Evolutionary conservation across 2,113 vertebrate species (phyloP).

Genomic region (Misgurnus mizolepis): DNA sequence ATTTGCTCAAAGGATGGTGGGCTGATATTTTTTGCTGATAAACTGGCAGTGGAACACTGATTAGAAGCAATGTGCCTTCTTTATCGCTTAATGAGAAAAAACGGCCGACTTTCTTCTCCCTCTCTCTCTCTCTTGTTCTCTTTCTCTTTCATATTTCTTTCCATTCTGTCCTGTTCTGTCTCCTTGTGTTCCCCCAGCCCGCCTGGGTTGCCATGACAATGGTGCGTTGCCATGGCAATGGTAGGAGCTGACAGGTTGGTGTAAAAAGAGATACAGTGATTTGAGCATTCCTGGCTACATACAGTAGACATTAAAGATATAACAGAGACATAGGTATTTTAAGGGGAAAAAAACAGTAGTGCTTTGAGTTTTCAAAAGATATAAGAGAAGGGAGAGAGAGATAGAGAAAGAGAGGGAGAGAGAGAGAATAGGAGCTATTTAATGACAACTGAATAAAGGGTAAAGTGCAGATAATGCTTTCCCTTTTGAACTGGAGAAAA

Average conservation of each 20-base stretch:
- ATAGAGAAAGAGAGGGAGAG: background rate
- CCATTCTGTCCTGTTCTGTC: conserved; percentile 27
- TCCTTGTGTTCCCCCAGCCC: conserved; percentile 50
- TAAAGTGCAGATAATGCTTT: background rate
- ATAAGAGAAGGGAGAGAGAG: background rate
- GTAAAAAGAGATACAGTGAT: conserved; percentile 64
- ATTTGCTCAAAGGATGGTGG: conserved; percentile 54
- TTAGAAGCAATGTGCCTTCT: conserved; percentile 54
- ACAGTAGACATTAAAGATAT: conserved; percentile 38
- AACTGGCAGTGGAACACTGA: conserved; percentile 52
- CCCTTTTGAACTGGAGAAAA: conserved; percentile 19
- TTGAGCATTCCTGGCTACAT: conserved; percentile 50
- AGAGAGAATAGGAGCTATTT: conserved; percentile 7
- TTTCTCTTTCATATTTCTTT: conserved; percentile 54
- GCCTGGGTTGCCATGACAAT: conserved; percentile 71
- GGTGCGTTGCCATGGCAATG: conserved; percentile 62
- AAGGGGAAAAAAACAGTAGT: background rate
- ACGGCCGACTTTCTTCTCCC: conserved; percentile 60
- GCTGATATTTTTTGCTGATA: conserved; percentile 59
- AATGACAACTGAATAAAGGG: conserved; percentile 22
- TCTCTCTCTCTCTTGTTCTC: conserved; percentile 46
- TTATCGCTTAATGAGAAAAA: conserved; percentile 60
- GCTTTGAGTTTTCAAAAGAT: background rate
- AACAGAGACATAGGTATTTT: conserved; percentile 21
- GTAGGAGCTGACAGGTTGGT: conserved; percentile 66